Evolutionary conservation across 1,140 invertebrate genomes (phyloP).

Genomic region (Cydia pomonella): DNA sequence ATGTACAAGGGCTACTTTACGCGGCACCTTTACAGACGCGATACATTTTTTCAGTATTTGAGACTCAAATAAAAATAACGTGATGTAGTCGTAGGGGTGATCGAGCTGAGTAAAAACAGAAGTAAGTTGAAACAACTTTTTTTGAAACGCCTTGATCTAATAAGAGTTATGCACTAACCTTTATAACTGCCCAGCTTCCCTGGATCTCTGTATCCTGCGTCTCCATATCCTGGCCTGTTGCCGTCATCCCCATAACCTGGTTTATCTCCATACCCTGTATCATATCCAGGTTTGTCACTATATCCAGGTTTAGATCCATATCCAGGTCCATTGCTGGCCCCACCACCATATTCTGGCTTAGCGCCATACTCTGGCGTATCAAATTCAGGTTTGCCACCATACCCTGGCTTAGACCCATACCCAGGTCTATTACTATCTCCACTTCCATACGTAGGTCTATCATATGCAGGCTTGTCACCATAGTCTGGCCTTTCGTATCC

Average conservation of each 20-base stretch:
- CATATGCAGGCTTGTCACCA: slow-evolving; percentile 35
- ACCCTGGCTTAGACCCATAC: slow-evolving; percentile 34
- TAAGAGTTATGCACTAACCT: slow-evolving; percentile 51
- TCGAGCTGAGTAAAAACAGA: too few relatives aligned
- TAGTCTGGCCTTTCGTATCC: slow-evolving; percentile 28
- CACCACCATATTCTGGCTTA: neutral
- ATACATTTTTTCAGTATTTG: too few relatives aligned
- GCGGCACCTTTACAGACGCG: too few relatives aligned
- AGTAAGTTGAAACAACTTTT: too few relatives aligned
- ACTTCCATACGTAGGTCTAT: neutral
- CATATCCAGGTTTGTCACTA: slow-evolving; percentile 36
- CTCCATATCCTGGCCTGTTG: neutral
- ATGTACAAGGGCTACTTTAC: too few relatives aligned
- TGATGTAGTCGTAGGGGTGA: too few relatives aligned
- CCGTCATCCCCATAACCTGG: neutral
- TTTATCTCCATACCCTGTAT: neutral
- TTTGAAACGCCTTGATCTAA: too few relatives aligned
- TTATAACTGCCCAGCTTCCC: slow-evolving; percentile 46
- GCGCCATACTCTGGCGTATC: neutral
- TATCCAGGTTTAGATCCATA: neutral
- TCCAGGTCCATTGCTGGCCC: neutral
- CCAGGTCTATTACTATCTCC: neutral
- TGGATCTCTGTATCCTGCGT: slow-evolving; percentile 4
- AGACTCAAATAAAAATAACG: too few relatives aligned
- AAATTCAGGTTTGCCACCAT: slow-evolving; percentile 36